Evolutionary conservation across 2,797 vertebrate species (phyloP), one percentile per base, ranked within the genome.

Genomic region (Coreius guichenoti): DNA sequence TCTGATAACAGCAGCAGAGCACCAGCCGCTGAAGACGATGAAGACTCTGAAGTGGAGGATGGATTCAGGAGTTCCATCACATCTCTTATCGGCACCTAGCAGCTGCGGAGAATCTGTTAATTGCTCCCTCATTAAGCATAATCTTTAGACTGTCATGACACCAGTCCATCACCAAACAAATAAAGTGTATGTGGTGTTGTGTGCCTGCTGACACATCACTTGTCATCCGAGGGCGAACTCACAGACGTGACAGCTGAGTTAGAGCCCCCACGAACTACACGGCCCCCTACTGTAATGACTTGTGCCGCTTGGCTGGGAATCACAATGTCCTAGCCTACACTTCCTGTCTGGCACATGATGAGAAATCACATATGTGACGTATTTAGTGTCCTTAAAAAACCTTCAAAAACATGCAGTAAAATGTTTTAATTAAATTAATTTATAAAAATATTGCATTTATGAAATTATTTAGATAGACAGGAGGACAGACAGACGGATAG

Each of bases 121-220:
- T 86, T 51, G 80, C 58, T 49, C 51, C 67, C 68, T 81, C 86
- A 81, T 86, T 88, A 85, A 81, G 56, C 31, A 74, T 63, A 77
- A 29, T 74, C 78, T 73, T 69, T 74, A 67, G 58, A 84, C 85
- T 77, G 73, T 61, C 81, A 84, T 81, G 67, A 83, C 72, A 87
- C 69, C 69, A 83, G 77, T 72, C 61, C 26, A 58, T 72, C 47
- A 81, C 82, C 67, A 74, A 77, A 78, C 67, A 86, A 74, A 56
- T 61, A 45, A 69, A 4, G 13, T 47, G 78, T 17, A 21, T 63
- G 31, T 65, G 31, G 33, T 5, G 19, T 67, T 58, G 47, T 69
- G 39, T 65, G 49, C 31, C 47, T 29, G 31, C 78, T 77, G 65
- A 85, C 83, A 81, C 63, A 61, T 81, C 63, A 69, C 70, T 84